Conservation (phyloP, 2,888 invertebrate genomes). For the Leucozona laternaria region DNA sequence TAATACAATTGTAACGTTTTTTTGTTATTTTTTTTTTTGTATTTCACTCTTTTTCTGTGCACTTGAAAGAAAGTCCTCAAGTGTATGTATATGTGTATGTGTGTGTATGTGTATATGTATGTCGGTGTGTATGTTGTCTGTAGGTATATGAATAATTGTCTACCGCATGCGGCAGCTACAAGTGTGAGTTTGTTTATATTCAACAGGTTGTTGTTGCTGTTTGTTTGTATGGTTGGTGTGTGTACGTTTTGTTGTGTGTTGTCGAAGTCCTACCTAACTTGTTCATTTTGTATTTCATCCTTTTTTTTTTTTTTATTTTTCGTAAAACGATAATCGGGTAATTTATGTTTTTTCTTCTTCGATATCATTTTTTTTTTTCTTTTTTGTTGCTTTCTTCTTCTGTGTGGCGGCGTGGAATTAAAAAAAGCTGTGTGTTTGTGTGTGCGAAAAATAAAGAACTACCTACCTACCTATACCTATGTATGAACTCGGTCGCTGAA, state of each 20-base stretch:
- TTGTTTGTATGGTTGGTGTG: slow-evolving; percentile 8
- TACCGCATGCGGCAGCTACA: slow-evolving; percentile 50
- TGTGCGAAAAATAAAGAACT: slow-evolving; percentile 18
- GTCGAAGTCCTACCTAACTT: slow-evolving; percentile 31
- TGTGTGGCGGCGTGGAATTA: slow-evolving; percentile 10
- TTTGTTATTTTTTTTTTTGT: slow-evolving; percentile 34
- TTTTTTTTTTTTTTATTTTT: slow-evolving; percentile 48
- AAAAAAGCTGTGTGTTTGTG: slow-evolving; percentile 33
- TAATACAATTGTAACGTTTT: slow-evolving; percentile 64
- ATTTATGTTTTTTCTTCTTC: slow-evolving; percentile 69
- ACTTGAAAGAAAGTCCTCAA: slow-evolving; percentile 70
- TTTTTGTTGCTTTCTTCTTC: slow-evolving; percentile 5
- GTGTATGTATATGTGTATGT: slow-evolving; percentile 24
- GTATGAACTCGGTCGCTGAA: neutral
- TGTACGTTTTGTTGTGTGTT: slow-evolving; percentile 16
- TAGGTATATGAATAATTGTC: slow-evolving; percentile 58
- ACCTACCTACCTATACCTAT: no score
- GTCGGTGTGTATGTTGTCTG: slow-evolving; percentile 25
- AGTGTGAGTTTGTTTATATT: slow-evolving; percentile 56
- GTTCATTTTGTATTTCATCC: slow-evolving; percentile 38
- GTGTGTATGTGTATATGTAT: slow-evolving; percentile 28
- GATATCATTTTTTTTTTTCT: slow-evolving; percentile 16
- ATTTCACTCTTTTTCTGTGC: slow-evolving; percentile 39
- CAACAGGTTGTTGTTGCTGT: slow-evolving; percentile 71
- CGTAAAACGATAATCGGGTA: slow-evolving; percentile 73